Base-by-base conservation (phyloP, 1,140 invertebrate species). In the Callitettix versicolor region DNA sequence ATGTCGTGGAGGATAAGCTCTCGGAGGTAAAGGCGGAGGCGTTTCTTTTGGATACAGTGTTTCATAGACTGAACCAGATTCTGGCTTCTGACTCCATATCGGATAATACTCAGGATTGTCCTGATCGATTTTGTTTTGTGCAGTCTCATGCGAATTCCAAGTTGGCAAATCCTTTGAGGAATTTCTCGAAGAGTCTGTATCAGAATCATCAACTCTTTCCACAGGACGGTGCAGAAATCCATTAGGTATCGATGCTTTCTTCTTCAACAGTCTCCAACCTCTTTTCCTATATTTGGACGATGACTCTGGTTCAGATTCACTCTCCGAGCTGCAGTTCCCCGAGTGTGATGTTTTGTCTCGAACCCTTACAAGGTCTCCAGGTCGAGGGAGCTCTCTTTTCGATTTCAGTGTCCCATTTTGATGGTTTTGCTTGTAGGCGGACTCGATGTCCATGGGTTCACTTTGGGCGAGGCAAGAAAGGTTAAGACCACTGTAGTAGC, bases 391-490 rank as follows among this genome's bases (percentile, higher is more conserved):
- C 18, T 58, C 58, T 38, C 60, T 26, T 54, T 60, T 57, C 33
- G 59, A 53, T 54, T 36, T 48, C 34, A 17, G 21, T 59, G 56
- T 34, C 51, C 49, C 18, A 42, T 47, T 30, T 21, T 21, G 14
- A 50, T 42, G 53, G 42, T 51, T 46, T 30, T 53, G 46, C 41
- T 64, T 63, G 46, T 63, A 63, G 6, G 60, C 58, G n/a, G 63
- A 60, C 26, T 65, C 64, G 18, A 65, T 55, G 34, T 64, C 63
- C 21, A 74, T 54, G 1, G 72, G 70, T 58, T 75, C 70, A 5
- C 69, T 72, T 60, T 74, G 70, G 14, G 72, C 73, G 40, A 74
- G 62, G 58, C 70, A 75, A 33, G 70, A 67, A 38, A 73, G 60
- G 24, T 67, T 71, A 20, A 69, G 53, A 17, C 70, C 69, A 53